Evolutionary conservation across 30 jellyfish, hydroid and myxozoan genomes (phyloP), one percentile per base, ranked within the genome.

Genomic region (Cassiopea andromeda): DNA sequence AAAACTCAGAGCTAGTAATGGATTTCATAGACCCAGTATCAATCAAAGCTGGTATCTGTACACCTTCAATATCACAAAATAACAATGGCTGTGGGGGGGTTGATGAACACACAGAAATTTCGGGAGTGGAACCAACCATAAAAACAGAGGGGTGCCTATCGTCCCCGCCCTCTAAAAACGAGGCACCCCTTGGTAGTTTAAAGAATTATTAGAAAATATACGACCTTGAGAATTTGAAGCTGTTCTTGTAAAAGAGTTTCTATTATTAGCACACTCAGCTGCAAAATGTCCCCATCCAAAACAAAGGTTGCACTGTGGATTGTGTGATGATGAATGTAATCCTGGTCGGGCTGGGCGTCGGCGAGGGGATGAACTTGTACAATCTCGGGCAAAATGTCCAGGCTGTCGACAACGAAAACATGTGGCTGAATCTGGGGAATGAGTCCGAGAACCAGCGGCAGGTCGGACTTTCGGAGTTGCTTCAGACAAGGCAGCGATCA

Each of bases 111-210:
- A 9, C 9, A 9, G 8, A 50, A 50, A 50, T 75, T 14, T 75
- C 83, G 43, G 83, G 46, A 75, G 83, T 54, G 47, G 83, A 75
- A 44, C 83, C 83, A 75, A 75, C 68, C 44, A 38, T 44, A 75
- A 27, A 7, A 75, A 75, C 5, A 38, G 64, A 75, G 83, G 83
- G 68, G n/a, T 75, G 83, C 83, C 47, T 54, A 58, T 75, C 68
- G 83, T 46, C 64, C 83, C 83, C 44, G 64, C 83, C 68, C 83
- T n/a, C 47, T 75, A 75, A 61, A 8, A 61, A 46, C 68, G 68
- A 75, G 83, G 83, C 83, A 75, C 68, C 83, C 83, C 83, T 58
- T 75, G 66, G 83, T 9, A 75, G 83, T 75, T 75, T 38, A 75
- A 45, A 75, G 83, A 75, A 44, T 18, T 50, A 14, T 48, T 14